Conservation (phyloP, 2,797 vertebrate species). For the Gadopsis bispinosus region DNA sequence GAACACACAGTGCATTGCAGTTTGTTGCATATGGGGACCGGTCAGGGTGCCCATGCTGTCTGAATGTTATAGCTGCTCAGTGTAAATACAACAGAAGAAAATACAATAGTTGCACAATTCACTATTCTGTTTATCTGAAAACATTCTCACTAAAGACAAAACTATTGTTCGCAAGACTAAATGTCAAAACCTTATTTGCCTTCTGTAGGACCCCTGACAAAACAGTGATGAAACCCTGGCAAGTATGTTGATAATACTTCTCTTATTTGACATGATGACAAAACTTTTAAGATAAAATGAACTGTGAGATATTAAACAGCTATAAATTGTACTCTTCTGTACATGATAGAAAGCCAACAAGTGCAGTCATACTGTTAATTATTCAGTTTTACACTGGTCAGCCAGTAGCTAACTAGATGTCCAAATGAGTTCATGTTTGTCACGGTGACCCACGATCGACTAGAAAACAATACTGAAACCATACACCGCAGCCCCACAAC, state of each 20-base stretch:
- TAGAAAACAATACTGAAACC: not conserved
- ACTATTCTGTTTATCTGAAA: not conserved
- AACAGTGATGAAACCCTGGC: conserved; percentile 6
- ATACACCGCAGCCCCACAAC: not conserved
- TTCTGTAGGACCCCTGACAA: not conserved
- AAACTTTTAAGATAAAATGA: conserved; percentile 1
- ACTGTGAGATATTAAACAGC: conserved; percentile 11
- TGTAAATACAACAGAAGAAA: not conserved
- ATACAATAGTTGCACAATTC: not conserved
- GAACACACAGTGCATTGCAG: too few relatives aligned
- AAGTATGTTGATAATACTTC: not conserved
- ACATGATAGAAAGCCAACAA: not conserved
- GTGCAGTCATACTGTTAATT: conserved; percentile 3
- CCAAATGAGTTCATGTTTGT: not conserved
- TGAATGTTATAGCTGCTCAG: too few relatives aligned
- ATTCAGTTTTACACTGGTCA: not conserved
- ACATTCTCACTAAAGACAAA: not conserved
- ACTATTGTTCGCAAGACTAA: not conserved
- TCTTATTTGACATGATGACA: conserved; percentile 5
- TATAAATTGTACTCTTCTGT: not conserved
- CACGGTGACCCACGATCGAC: not conserved
- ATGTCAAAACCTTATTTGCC: not conserved
- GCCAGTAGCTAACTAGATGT: not conserved
- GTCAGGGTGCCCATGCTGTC: too few relatives aligned
- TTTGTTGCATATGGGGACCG: too few relatives aligned